These are phyloP conservation scores for Drosophila kurseongensis DNA, from an alignment of 1,140 invertebrate species.

Conservation along the genomic window DNA sequence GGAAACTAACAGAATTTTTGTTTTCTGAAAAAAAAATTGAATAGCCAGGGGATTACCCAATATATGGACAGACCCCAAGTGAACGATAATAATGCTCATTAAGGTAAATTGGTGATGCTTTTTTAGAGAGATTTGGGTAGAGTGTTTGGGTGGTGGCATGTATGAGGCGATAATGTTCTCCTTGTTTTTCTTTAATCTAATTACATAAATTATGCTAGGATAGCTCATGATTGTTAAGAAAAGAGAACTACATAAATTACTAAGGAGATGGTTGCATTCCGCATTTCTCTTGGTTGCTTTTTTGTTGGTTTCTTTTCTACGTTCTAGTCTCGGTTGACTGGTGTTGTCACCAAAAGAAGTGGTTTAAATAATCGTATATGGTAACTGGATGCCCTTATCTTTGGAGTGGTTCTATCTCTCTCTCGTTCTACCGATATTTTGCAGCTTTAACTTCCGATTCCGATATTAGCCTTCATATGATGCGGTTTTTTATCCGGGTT, in stretches of 20 bases:
- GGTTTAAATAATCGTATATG: constrained; percentile 54
- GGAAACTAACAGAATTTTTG: background rate
- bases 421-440: constrained; percentile 25
- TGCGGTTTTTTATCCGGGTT: background rate
- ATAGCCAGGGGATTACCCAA: background rate
- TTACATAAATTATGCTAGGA: constrained; percentile 60
- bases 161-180: constrained; percentile 39
- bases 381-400: constrained; percentile 73
- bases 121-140: constrained; percentile 8
- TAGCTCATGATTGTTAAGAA: constrained; percentile 42
- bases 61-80: background rate
- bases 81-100: constrained; percentile 8
- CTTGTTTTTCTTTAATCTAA: constrained; percentile 41
- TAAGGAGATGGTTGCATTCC: constrained; percentile 33
- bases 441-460: constrained; percentile 19
- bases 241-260: constrained; percentile 57
- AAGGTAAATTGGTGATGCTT: constrained; percentile 36
- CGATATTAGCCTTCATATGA: constrained; percentile 4
- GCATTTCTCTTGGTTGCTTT: constrained; percentile 25
- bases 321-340: constrained; percentile 29
- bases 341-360: constrained; percentile 27
- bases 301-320: constrained; percentile 16
- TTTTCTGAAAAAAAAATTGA: background rate
- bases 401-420: constrained; percentile 61
- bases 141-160: constrained; percentile 3